Conservation (phyloP, 1,140 invertebrate species). For the Cylas formicarius region DNA sequence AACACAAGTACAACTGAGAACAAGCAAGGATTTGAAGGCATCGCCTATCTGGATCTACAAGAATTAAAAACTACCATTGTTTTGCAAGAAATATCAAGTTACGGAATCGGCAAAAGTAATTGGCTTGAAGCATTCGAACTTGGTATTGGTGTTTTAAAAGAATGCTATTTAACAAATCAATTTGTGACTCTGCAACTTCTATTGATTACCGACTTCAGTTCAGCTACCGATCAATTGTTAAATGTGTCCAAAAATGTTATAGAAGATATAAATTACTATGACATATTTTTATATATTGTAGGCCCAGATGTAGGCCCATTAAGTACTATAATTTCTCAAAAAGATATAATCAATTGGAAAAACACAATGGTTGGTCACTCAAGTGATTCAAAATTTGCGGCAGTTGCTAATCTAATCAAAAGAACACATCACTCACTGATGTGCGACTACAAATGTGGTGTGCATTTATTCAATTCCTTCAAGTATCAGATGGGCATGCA, state of each 20-base stretch:
- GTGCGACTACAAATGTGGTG: conserved; percentile 19
- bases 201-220: conserved; percentile 17
- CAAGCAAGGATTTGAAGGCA: conserved; percentile 9
- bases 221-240: neutral
- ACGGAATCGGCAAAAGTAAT: conserved; percentile 10
- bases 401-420: conserved; percentile 16
- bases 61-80: conserved; percentile 10
- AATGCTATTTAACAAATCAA: conserved; percentile 12
- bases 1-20: conserved; percentile 17
- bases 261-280: conserved; percentile 7
- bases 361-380: conserved; percentile 7
- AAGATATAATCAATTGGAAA: conserved; percentile 20
- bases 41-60: conserved; percentile 3
- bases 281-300: conserved; percentile 26
- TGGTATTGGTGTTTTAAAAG: conserved; percentile 14
- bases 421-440: conserved; percentile 16
- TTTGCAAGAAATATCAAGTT: conserved; percentile 9
- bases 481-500: conserved; percentile 17
- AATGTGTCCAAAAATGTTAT: conserved; percentile 9
- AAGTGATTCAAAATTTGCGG: conserved; percentile 6
- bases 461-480: conserved; percentile 20
- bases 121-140: conserved; percentile 21
- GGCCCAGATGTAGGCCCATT: conserved; percentile 20
- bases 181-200: conserved; percentile 20
- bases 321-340: conserved; percentile 12